Percentiles rank a stretch among this genome's conserved stretches.
Conservation (phyloP, 2,888 invertebrate genomes). For the Brachyopa scutellaris region DNA sequence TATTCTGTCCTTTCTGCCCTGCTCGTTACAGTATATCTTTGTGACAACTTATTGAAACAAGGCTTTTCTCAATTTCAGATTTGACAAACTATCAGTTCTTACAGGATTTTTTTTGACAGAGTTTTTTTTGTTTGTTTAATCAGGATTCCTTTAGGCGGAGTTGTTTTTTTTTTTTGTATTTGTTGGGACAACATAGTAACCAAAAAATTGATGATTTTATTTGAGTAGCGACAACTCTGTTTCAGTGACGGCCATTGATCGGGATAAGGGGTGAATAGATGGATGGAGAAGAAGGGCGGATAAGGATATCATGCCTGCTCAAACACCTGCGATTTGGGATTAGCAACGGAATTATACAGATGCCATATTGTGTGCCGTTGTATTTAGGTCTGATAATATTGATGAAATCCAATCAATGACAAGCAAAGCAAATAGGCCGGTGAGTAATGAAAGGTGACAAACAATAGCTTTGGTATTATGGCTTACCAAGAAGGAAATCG, state of each 20-base stretch:
- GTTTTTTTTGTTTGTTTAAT: neutral
- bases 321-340: conserved; percentile 55
- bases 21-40: conserved; percentile 15
- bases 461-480: neutral
- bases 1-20: no score
- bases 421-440: conserved; percentile 11
- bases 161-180: conserved; percentile 17
- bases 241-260: conserved; percentile 34
- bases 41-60: conserved; percentile 24
- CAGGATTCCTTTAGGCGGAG: neutral
- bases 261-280: conserved; percentile 18
- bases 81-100: conserved; percentile 56
- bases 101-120: neutral
- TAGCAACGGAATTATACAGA: conserved; percentile 21
- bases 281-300: conserved; percentile 28
- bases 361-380: conserved; percentile 18
- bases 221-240: conserved; percentile 37
- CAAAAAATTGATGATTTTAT: conserved; percentile 55
- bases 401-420: conserved; percentile 24
- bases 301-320: conserved; percentile 30
- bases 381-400: neutral
- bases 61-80: conserved; percentile 27
- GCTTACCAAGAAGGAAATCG: neutral
- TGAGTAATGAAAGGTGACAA: conserved; percentile 18
- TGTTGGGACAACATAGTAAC: conserved; percentile 50